Conservation (phyloP, 2,113 vertebrate genomes). For the Coptodon bakossiorum region DNA sequence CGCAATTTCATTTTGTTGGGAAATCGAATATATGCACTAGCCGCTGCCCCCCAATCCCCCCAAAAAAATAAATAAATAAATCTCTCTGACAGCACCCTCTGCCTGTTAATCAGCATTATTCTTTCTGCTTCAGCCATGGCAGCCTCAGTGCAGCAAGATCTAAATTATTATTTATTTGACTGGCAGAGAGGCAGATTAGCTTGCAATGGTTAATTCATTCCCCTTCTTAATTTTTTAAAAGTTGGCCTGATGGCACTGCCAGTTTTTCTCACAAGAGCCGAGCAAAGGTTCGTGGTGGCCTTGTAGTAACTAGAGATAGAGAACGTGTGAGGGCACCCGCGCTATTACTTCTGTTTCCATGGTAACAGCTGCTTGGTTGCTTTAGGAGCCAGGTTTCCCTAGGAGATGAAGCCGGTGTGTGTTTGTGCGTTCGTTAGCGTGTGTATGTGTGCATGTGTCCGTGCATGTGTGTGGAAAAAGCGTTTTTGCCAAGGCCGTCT, state of each 20-base stretch:
- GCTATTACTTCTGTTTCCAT: slow-evolving; percentile 74
- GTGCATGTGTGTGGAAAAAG: slow-evolving; percentile 12
- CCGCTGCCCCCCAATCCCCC: not conserved
- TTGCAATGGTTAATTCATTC: slow-evolving; percentile 7
- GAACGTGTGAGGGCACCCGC: slow-evolving; percentile 28
- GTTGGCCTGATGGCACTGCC: not conserved
- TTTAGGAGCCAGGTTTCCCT: slow-evolving; percentile 68
- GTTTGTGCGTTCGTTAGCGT: slow-evolving; percentile 35
- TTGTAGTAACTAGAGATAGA: slow-evolving; percentile 17
- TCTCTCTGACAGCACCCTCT: not conserved
- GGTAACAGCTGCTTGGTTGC: slow-evolving; percentile 73
- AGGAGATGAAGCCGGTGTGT: slow-evolving; percentile 60
- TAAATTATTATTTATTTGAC: not conserved
- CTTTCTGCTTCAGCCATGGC: not conserved
- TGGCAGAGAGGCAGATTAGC: not conserved
- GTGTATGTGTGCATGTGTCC: slow-evolving; percentile 10
- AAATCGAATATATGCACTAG: slow-evolving; percentile 16
- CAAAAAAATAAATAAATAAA: not conserved
- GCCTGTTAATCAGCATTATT: slow-evolving; percentile 4
- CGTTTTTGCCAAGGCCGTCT: slow-evolving; percentile 28
- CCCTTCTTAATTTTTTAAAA: not conserved
- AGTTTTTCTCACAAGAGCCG: not conserved
- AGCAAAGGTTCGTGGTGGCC: slow-evolving; percentile 25
- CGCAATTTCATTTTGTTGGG: slow-evolving; percentile 32
- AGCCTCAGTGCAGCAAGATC: not conserved